These are phyloP conservation scores for Teleopsis dalmanni DNA, from an alignment of 1,140 invertebrate genomes.

Conservation along the genomic window DNA sequence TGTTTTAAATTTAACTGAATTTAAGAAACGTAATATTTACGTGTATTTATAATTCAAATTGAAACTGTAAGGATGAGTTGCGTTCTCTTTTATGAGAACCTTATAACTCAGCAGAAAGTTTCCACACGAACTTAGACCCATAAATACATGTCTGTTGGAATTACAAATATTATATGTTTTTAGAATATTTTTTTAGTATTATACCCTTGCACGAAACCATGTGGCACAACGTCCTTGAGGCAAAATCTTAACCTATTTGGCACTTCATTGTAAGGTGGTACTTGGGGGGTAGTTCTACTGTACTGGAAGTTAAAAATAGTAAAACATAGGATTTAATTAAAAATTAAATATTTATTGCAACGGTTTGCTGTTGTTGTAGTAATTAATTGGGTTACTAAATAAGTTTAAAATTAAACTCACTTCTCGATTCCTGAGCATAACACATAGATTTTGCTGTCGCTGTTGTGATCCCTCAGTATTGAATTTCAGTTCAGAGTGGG, in stretches of 20 bases:
- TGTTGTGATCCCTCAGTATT: neutral
- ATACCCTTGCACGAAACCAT: constrained; percentile 40
- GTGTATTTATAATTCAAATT: constrained; percentile 41
- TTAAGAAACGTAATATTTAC: constrained; percentile 20
- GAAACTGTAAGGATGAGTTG: constrained; percentile 36
- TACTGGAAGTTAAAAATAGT: constrained; percentile 19
- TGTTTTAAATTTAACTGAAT: neutral
- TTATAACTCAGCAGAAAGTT: constrained; percentile 87
- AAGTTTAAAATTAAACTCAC: constrained; percentile 12
- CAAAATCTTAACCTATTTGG: constrained; percentile 54
- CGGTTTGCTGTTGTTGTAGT: too few relatives aligned
- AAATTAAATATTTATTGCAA: neutral
- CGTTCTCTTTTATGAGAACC: constrained; percentile 50
- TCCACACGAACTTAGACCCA: constrained; percentile 88
- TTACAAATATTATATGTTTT: neutral
- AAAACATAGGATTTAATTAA: neutral
- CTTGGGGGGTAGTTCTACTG: constrained; percentile 19
- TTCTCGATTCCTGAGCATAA: constrained; percentile 31
- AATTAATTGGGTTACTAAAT: neutral
- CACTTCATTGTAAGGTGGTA: constrained; percentile 50
- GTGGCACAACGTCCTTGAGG: constrained; percentile 52
- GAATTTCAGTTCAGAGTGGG: neutral
- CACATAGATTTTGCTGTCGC: constrained; percentile 13
- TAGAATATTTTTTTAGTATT: neutral
- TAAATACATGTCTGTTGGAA: constrained; percentile 68